phyloP scores from a whole-genome alignment of 2,888 invertebrate species.

The Limnephilus rhombicus region DNA sequence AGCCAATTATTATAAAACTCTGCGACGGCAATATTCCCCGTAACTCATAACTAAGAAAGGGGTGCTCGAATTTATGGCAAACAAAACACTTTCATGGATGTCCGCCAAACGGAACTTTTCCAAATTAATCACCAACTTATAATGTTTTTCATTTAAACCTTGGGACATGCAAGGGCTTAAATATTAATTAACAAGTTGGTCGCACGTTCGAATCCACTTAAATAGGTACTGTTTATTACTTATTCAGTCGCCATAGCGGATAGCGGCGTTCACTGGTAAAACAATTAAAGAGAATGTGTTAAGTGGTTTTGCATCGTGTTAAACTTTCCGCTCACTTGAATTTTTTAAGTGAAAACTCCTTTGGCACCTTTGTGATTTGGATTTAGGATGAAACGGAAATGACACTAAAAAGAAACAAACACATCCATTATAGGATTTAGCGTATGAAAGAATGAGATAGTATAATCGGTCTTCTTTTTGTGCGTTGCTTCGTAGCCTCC shows the following conservation, averaged over 20 bases:
- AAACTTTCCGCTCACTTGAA: too few relatives aligned
- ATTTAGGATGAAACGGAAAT: too few relatives aligned
- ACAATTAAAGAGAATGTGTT: background rate
- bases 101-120: slow-evolving; percentile 9
- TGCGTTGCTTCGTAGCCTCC: too few relatives aligned
- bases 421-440: too few relatives aligned
- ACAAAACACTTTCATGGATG: slow-evolving; percentile 18
- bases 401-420: too few relatives aligned
- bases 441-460: too few relatives aligned
- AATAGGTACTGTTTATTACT: slow-evolving; percentile 4
- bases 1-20: background rate
- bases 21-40: background rate
- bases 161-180: background rate
- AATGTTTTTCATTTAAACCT: background rate
- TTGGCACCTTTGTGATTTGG: too few relatives aligned
- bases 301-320: too few relatives aligned
- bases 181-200: slow-evolving; percentile 13
- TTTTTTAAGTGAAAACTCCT: too few relatives aligned
- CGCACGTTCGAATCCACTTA: slow-evolving; percentile 23
- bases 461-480: too few relatives aligned
- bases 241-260: background rate
- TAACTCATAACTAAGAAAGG: background rate
- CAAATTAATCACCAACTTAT: background rate
- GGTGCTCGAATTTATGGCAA: slow-evolving; percentile 9
- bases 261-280: background rate